Base-by-base conservation (phyloP, 1,140 invertebrate genomes). In the Cataglyphis hispanica region DNA sequence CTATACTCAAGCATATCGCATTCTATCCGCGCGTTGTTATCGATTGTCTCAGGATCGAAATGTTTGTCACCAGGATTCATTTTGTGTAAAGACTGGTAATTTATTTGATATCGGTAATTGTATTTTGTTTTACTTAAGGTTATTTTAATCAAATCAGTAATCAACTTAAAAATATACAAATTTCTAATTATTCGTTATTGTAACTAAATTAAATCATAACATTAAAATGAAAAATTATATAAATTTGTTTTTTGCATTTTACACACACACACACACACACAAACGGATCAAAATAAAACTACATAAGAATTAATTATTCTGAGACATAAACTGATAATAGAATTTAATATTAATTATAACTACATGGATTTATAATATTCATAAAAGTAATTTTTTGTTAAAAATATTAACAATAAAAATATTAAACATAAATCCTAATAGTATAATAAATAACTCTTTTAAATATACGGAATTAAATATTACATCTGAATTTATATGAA, bases 1-100 rank as follows among this genome's bases (percentile, higher is more conserved):
- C 86, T 85, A 67, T 87, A 85, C 60, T 83, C 77, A 89, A 75
- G 74, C 78, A 70, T 83, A 75, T 40, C 72, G 58, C 34, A 31
- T 69, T 80, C 66, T 56, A 69, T 25, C 22, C 53, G 63, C 31
- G 43, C n/a, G 19, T 43, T 40, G 31, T 3, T 37, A 83, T 83
- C 53, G 67, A 83, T 61, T 83, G 37, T 83, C 7, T 83, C 56
- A 25, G 34, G 8, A 81, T 46, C 34, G 70, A 81, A 60, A 3
- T 11, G 34, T 61, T 81, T 81, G 53, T 81, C 53, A 81, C 13
- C 25, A 37, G 66, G n/a, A 10, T 60, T 61, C 67, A 7, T 72
- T 83, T 4, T 43, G 53, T 22, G 11, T 31, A 34, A 61, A 61
- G 19, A 7, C 8, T 19, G 46, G 6, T 58, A 22, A 67, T 78